Conservation (phyloP, 2,888 invertebrate species). For the Eudasyphora cyanicolor region DNA sequence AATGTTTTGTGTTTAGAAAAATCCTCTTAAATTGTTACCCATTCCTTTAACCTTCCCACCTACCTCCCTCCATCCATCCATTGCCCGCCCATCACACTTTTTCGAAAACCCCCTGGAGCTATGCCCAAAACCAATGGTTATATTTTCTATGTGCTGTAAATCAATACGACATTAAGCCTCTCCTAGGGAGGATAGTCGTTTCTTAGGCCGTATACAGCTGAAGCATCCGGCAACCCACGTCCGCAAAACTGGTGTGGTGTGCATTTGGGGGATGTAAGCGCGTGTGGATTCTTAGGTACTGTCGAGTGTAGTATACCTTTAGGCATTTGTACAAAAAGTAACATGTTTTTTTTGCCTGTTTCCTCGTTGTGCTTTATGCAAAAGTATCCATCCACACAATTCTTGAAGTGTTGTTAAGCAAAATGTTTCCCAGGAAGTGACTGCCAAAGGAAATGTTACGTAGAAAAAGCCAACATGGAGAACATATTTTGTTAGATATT, state of each 20-base stretch:
- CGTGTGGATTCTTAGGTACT: neutral
- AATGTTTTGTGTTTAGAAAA: neutral
- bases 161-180: slow-evolving; percentile 12
- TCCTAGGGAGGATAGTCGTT: neutral
- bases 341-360: neutral
- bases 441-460: neutral
- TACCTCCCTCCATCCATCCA: neutral
- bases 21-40: neutral
- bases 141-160: neutral
- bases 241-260: no score
- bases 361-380: neutral
- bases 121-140: neutral
- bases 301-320: slow-evolving; percentile 3
- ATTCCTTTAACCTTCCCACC: neutral
- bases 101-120: neutral
- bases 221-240: neutral
- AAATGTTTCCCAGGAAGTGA: neutral
- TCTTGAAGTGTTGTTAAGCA: neutral
- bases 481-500: neutral
- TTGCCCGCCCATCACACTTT: neutral
- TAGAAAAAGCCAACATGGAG: neutral
- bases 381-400: neutral
- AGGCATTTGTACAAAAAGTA: slow-evolving; percentile 8
- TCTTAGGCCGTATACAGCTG: neutral
- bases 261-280: neutral